phyloP scores from a whole-genome alignment of 1,140 invertebrate species.

The Achatina immaculata region DNA sequence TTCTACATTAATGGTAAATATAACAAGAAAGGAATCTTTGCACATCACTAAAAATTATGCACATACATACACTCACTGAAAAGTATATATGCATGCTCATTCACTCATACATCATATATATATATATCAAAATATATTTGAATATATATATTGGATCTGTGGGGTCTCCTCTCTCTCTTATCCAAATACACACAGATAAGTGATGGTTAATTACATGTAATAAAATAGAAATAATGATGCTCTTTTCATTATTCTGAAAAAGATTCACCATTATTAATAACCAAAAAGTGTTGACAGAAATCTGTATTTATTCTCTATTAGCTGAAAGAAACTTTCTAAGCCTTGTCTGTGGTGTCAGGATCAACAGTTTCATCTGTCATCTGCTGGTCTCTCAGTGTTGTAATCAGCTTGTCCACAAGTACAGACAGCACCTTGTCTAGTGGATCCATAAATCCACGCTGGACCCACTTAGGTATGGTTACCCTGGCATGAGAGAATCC shows the following conservation, averaged over 20 bases:
- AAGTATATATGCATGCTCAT: no score
- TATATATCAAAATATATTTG: no score
- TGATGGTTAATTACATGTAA: no score
- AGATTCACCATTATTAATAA: neutral
- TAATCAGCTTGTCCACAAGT: conserved; percentile 66
- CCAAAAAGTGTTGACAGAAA: neutral
- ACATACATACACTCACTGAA: no score
- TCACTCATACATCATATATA: no score
- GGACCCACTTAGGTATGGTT: conserved; percentile 99
- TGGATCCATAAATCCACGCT: conserved; percentile 96
- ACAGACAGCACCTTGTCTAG: conserved; percentile 68
- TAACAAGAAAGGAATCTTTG: no score
- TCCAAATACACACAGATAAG: no score
- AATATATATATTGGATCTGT: no score
- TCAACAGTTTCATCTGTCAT: conserved; percentile 9
- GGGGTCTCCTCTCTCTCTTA: no score
- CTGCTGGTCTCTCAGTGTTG: conserved; percentile 58
- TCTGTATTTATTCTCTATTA: no score
- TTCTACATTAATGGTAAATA: no score
- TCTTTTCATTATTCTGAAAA: neutral
- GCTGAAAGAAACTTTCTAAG: conserved; percentile 3
- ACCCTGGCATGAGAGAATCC: conserved; percentile 96
- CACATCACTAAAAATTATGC: no score
- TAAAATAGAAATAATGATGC: neutral
- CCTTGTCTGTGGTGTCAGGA: neutral